Evolutionary conservation across 2,797 vertebrate genomes (phyloP).

Genomic region (Fistularia tabacaria): DNA sequence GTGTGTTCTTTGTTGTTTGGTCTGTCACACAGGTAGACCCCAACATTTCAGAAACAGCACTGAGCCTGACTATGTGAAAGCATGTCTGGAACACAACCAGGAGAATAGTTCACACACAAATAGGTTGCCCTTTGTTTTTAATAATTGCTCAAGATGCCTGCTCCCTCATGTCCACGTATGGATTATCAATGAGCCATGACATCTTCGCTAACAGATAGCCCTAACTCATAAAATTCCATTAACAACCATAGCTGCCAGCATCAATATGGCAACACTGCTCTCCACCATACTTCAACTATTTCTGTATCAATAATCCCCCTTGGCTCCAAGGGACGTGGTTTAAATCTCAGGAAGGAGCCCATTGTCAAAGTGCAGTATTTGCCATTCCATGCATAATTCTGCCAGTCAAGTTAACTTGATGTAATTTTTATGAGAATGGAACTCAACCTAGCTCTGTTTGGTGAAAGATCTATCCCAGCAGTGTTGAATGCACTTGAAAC

Average conservation of each 20-base stretch:
- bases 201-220: constrained; percentile 25
- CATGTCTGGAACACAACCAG: background rate
- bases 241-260: constrained; percentile 19
- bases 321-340: constrained; percentile 17
- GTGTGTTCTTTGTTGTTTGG: too few species aligned
- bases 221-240: constrained; percentile 15
- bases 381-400: constrained; percentile 63
- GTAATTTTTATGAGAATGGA: constrained; percentile 50
- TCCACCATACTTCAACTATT: constrained; percentile 8
- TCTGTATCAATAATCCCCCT: constrained; percentile 18
- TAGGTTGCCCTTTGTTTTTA: constrained; percentile 14
- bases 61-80: constrained; percentile 15
- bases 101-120: constrained; percentile 2
- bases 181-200: constrained; percentile 46
- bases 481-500: constrained; percentile 3
- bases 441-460: constrained; percentile 30
- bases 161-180: constrained; percentile 30
- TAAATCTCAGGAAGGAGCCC: constrained; percentile 21
- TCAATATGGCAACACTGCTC: background rate
- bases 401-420: constrained; percentile 54
- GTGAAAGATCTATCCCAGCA: constrained; percentile 1
- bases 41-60: too few species aligned
- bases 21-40: too few species aligned
- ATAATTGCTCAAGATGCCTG: constrained; percentile 8
- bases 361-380: constrained; percentile 52